These are phyloP conservation scores for Ditula angustiorana DNA, from an alignment of 2,888 invertebrate species.

Conservation along the genomic window DNA sequence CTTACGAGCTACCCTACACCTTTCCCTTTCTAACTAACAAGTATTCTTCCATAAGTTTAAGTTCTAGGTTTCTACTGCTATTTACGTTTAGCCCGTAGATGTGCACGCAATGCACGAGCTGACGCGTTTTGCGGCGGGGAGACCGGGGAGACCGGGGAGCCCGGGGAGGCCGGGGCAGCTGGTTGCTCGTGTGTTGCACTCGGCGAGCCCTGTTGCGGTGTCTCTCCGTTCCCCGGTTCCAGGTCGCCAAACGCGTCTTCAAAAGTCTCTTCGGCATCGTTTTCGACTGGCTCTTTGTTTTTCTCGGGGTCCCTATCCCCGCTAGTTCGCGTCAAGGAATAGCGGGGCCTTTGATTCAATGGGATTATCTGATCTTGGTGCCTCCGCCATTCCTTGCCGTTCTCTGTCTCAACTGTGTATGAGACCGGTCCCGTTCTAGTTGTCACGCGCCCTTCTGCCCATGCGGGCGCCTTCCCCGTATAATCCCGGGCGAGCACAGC, in stretches of 20 bases:
- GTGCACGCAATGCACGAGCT: too few species aligned
- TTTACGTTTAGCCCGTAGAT: too few species aligned
- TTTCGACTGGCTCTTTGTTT: not conserved
- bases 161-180: too few species aligned
- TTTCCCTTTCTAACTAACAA: too few species aligned
- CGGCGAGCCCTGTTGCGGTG: too few species aligned
- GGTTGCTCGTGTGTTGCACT: too few species aligned
- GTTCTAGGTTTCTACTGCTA: too few species aligned
- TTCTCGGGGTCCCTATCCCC: not conserved
- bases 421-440: constrained; percentile 22
- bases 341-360: constrained; percentile 2
- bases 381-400: constrained; percentile 2
- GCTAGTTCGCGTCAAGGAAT: not conserved
- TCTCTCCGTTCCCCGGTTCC: too few species aligned
- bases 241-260: constrained; percentile 10
- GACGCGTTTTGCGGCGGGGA: too few species aligned
- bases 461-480: constrained; percentile 1
- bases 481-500: constrained; percentile 24
- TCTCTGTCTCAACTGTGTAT: constrained; percentile 10
- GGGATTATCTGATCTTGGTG: constrained; percentile 20
- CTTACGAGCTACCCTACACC: too few species aligned
- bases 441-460: constrained; percentile 11
- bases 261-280: not conserved
- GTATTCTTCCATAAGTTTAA: too few species aligned
- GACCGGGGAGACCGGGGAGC: too few species aligned